Evolutionary conservation across 2,888 invertebrate species (phyloP), one percentile per base, ranked within the genome.

Genomic region (Chrysolina oricalcia): DNA sequence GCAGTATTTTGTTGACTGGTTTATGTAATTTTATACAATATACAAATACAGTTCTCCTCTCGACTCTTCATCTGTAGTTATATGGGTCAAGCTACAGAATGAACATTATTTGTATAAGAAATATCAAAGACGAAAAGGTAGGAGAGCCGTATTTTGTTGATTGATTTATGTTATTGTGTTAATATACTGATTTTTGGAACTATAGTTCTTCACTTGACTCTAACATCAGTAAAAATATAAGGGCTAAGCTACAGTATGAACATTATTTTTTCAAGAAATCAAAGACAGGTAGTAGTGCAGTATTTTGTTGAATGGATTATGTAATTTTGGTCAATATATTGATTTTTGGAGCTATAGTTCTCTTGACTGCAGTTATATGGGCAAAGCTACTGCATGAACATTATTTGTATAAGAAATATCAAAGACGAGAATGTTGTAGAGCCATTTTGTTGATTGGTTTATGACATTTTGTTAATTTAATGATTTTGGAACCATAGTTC

Each of bases 151-250:
- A 21, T 56, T 56, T 19, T n/a, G n/a, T 56, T 19, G 19, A 56
- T 23, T 10, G 56, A n/a, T 56, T 56, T 56, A 35, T 35, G 35
- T 35, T 6, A 35, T 35, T 35, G 3, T 35, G 35, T 35, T 4
- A 35, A 35, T 35, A 35, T 35, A 35, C 8, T 35, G 35, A 6
- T 35, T 35, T 35, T 35, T 35, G 35, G 0, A 35, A 35, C 35
- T 35, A 27, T 27, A n/a, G n/a, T n/a, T n/a, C n/a, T n/a, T n/a
- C n/a, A n/a, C n/a, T n/a, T n/a, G 27, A 5, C 27, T 3, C 27
- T 27, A 92, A 92, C 79, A 97, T 97, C 96, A 96, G 97, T 86
- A 91, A 92, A 78, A 97, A 97, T 56, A 94, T 97, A 74, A 97
- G 96, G 96, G 91, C 94, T 0, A 96, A 96, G 84, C 88, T 96